A percentile compares a stretch with the other conserved stretches of the same genome.
Conservation (phyloP, 2,888 invertebrate species). For the Dicranocentrus wangi region DNA sequence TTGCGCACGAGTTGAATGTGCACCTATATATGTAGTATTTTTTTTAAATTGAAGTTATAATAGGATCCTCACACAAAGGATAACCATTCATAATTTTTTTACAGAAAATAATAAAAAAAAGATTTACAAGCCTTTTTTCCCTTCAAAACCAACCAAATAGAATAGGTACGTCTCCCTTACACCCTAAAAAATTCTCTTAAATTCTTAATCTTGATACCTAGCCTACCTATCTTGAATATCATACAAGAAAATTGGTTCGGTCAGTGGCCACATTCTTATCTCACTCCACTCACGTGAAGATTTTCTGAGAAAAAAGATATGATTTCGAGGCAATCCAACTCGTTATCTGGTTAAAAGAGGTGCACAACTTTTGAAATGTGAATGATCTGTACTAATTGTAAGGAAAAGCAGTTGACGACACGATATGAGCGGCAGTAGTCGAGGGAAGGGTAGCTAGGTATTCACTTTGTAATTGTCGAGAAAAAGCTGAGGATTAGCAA, state of each 20-base stretch:
- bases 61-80: no score
- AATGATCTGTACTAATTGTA: slow-evolving; percentile 3
- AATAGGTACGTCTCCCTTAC: no score
- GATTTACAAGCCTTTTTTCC: no score
- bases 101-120: no score
- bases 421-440: no score
- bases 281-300: background rate
- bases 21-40: no score
- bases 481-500: background rate
- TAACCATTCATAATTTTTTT: no score
- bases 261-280: slow-evolving; percentile 13
- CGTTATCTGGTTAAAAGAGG: background rate
- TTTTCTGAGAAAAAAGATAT: slow-evolving; percentile 2
- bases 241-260: background rate
- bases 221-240: background rate
- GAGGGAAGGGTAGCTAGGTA: background rate
- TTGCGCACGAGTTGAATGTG: no score
- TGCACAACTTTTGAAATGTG: background rate
- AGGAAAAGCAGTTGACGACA: slow-evolving; percentile 3
- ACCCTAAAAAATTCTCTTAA: no score
- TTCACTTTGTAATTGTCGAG: background rate
- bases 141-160: no score
- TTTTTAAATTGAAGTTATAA: no score
- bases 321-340: background rate
- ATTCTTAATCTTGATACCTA: no score